These are phyloP conservation scores for Acanthornis magna DNA, from an alignment of 2,797 vertebrate species.

Conservation along the genomic window DNA sequence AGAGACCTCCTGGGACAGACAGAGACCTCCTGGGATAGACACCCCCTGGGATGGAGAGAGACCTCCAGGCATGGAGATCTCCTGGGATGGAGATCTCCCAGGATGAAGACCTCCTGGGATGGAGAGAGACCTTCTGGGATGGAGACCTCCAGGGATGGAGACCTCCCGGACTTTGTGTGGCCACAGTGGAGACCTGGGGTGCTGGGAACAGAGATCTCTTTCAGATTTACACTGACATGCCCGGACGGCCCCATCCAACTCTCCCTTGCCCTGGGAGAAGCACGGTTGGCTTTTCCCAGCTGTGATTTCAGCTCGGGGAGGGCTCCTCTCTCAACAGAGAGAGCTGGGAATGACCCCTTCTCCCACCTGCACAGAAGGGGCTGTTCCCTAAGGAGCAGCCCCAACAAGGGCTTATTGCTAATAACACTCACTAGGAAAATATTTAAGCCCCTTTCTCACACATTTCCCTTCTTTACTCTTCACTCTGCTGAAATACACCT, in stretches of 20 bases:
- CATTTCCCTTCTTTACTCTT: not conserved
- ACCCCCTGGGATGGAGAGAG: not conserved
- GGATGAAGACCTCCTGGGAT: accelerated
- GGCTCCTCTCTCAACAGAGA: not conserved
- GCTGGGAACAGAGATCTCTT: constrained; percentile 13
- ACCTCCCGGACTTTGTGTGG: not conserved
- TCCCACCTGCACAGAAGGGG: not conserved
- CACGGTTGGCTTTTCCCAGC: not conserved
- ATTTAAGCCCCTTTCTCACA: not conserved
- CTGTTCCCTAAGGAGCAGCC: not conserved
- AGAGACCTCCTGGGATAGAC: accelerated
- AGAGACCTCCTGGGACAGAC: accelerated
- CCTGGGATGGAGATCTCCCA: not conserved
- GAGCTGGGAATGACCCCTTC: not conserved
- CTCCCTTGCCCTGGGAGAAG: not conserved
- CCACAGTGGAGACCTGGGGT: not conserved
- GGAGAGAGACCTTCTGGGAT: accelerated
- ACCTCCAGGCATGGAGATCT: not conserved
- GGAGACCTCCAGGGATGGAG: accelerated
- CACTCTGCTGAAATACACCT: not conserved
- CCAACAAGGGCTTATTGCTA: constrained; percentile 52
- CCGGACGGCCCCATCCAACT: not conserved
- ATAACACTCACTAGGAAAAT: not conserved
- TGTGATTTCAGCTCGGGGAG: not conserved
- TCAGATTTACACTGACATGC: not conserved